Conservation (phyloP, 1,140 invertebrate species). For the Ostrea denselamellosa region DNA sequence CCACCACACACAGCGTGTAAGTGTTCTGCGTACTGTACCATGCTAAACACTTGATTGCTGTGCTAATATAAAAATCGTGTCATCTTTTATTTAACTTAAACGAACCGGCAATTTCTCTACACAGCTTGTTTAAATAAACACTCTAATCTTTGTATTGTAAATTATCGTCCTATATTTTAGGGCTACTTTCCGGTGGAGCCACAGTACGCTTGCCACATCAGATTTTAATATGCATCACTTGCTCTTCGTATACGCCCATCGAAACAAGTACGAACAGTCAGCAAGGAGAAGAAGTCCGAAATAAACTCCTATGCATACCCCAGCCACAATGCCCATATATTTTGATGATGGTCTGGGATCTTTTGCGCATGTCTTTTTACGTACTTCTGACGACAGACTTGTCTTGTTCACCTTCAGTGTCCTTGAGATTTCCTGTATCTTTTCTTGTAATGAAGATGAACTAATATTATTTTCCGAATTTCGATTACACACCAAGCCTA, state of each 20-base stretch:
- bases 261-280: neutral
- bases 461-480: neutral
- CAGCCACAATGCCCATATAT: slow-evolving; percentile 11
- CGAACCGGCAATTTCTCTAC: no score
- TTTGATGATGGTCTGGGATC: neutral
- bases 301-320: neutral
- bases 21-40: no score
- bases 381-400: slow-evolving; percentile 20
- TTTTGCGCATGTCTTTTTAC: slow-evolving; percentile 40
- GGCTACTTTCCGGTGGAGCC: no score
- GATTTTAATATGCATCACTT: neutral
- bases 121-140: no score
- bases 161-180: no score
- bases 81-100: no score
- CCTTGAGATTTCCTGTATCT: neutral
- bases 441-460: neutral
- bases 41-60: no score
- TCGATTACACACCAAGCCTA: neutral
- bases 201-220: no score
- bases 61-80: no score
- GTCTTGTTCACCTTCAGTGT: slow-evolving; percentile 9
- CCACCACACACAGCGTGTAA: no score
- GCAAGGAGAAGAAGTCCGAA: neutral
- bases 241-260: neutral
- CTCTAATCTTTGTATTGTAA: no score